Evolutionary conservation across 2,888 invertebrate genomes (phyloP).

Genomic region (Agrotis clavis): DNA sequence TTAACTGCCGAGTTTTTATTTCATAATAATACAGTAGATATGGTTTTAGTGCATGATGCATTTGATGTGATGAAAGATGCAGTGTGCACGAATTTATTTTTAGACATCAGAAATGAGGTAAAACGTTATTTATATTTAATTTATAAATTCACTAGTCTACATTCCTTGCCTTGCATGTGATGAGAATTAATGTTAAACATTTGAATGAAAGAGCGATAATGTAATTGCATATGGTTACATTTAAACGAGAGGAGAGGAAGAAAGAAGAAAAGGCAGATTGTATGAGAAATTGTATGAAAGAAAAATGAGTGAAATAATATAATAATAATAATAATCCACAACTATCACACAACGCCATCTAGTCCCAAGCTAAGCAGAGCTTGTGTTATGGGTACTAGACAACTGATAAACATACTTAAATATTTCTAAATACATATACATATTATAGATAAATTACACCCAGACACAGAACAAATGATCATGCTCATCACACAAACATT

Average conservation of each 20-base stretch:
- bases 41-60: neutral
- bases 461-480: too few relatives aligned
- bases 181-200: neutral
- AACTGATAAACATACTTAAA: too few relatives aligned
- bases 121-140: neutral
- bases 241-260: neutral
- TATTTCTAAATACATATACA: too few relatives aligned
- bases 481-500: too few relatives aligned
- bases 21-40: neutral
- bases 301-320: too few relatives aligned
- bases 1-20: constrained; percentile 3
- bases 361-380: too few relatives aligned
- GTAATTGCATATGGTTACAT: neutral
- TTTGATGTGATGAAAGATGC: neutral
- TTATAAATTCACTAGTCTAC: neutral
- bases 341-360: too few relatives aligned
- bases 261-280: neutral
- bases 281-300: neutral
- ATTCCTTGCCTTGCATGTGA: neutral
- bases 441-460: too few relatives aligned
- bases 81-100: neutral
- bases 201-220: neutral
- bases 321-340: too few relatives aligned
- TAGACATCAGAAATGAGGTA: neutral
- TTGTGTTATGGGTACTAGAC: too few relatives aligned